Base-by-base conservation (phyloP, 2,888 invertebrate genomes). In the Phania funesta region DNA sequence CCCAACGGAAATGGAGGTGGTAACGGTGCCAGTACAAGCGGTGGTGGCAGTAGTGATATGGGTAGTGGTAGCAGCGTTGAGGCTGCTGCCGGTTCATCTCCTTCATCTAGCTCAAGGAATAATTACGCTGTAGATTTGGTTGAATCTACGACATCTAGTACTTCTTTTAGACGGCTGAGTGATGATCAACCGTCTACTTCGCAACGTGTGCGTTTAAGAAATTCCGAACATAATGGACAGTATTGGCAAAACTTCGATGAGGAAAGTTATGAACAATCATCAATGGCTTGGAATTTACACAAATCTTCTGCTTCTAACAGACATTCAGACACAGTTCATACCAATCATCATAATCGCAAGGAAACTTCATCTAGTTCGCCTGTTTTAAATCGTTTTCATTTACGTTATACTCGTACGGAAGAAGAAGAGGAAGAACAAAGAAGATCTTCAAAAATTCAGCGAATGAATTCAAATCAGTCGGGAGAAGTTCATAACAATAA, bases 161-260 rank as follows among this genome's bases (percentile, higher is more conserved):
- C 65, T 52, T 78, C 82, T 4, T 78, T 78, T 20, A 74, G 78
- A 35, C 74, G 78, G 0, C 48, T 82, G 26, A 82, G 82, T 50
- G 82, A 82, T 46, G 82, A 82, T 44, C 82, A 82, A 52, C 82
- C 82, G 2, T 82, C 82, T 2, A 82, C 82, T 18, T 82, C 82
- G 11, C 78, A 78, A 26, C 64, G 77, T 56, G 68, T 78, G 2
- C 78, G 82, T 3, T 77, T 81, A 70, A 58, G 82, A 26, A 60
- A 70, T n/a, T 38, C 58, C 4, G 67, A 70, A 5, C 60, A 52
- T 41, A 54, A 71, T 20, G 56, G 67, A 9, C 26, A 35, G 2
- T 78, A 60, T 22, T 82, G 78, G 78, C 74, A 75, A 62, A 68
- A 82, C 24, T 64, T 64, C 9, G 82, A 82, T 54, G 71, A 81